phyloP scores from a whole-genome alignment of 2,888 invertebrate genomes.

The Fabriciana adippe region DNA sequence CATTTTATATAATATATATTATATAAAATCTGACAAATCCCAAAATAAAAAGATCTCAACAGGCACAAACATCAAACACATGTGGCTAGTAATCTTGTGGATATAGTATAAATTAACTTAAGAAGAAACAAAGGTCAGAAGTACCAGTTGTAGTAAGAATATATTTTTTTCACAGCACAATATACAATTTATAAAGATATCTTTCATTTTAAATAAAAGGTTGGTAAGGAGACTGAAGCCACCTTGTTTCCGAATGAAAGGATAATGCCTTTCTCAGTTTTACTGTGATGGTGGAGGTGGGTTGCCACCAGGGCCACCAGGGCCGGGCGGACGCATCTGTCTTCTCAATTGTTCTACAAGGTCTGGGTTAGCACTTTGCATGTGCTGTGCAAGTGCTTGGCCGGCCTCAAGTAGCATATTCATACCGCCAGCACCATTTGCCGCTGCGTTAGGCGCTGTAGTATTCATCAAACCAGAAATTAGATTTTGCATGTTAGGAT shows the following conservation, averaged over 20 bases:
- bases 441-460: slow-evolving; percentile 45
- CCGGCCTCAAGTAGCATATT: slow-evolving; percentile 83
- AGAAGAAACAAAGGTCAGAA: slow-evolving; percentile 3
- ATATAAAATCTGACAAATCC: background rate
- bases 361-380: slow-evolving; percentile 91
- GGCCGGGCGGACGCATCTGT: slow-evolving; percentile 79
- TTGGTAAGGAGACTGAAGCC: slow-evolving; percentile 5
- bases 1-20: background rate
- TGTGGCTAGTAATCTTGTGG: slow-evolving; percentile 2
- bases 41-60: background rate
- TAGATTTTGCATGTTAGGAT: slow-evolving; percentile 91
- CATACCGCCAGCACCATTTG: slow-evolving; percentile 57
- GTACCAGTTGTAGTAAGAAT: slow-evolving; percentile 16
- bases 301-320: slow-evolving; percentile 50
- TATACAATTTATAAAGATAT: slow-evolving; percentile 11
- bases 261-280: slow-evolving; percentile 5
- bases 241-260: background rate
- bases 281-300: slow-evolving; percentile 46
- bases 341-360: slow-evolving; percentile 90
- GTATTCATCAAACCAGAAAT: slow-evolving; percentile 83
- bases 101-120: background rate
- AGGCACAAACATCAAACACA: background rate
- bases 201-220: slow-evolving; percentile 14
- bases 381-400: slow-evolving; percentile 90
- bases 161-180: slow-evolving; percentile 20